Percentiles rank a stretch among this genome's conserved stretches.
phyloP scores from a whole-genome alignment of 2,888 invertebrate genomes.

The Oxyteleia sp. region DNA sequence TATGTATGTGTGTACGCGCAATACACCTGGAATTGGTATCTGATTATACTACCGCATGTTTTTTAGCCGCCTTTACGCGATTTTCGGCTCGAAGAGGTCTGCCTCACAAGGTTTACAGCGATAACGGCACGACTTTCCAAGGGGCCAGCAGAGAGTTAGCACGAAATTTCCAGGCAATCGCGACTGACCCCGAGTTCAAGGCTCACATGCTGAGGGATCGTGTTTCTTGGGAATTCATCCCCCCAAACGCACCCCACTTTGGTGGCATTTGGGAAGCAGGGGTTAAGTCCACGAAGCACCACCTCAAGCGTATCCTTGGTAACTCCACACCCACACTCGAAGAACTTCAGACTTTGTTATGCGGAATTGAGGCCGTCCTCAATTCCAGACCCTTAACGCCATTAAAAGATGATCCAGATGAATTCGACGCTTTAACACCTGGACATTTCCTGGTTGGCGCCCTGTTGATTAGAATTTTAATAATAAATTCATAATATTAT shows the following conservation, averaged over 20 bases:
- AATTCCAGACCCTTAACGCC: too few relatives aligned
- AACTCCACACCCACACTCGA: too few relatives aligned
- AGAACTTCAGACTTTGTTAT: not conserved
- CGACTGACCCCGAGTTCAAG: not conserved
- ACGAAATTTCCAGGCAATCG: not conserved
- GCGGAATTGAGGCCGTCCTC: too few relatives aligned
- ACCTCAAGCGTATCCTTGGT: not conserved
- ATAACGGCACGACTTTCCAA: constrained; percentile 79
- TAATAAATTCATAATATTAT: too few relatives aligned
- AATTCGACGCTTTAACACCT: too few relatives aligned
- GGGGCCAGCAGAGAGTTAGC: too few relatives aligned
- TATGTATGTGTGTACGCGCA: constrained; percentile 75
- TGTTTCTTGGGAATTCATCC: too few relatives aligned
- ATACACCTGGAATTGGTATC: constrained; percentile 76
- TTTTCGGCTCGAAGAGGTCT: constrained; percentile 75
- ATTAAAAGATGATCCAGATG: not conserved
- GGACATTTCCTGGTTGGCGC: too few relatives aligned
- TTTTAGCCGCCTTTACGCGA: constrained; percentile 75
- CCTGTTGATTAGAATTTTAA: too few relatives aligned
- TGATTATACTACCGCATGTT: constrained; percentile 73
- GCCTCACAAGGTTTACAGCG: constrained; percentile 70
- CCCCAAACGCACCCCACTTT: not conserved
- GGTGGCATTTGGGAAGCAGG: too few relatives aligned
- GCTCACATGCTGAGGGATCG: too few relatives aligned
- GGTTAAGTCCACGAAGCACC: constrained; percentile 13